Conservation (phyloP, 2,888 invertebrate species). For the Dorcus parallelipipedus region DNA sequence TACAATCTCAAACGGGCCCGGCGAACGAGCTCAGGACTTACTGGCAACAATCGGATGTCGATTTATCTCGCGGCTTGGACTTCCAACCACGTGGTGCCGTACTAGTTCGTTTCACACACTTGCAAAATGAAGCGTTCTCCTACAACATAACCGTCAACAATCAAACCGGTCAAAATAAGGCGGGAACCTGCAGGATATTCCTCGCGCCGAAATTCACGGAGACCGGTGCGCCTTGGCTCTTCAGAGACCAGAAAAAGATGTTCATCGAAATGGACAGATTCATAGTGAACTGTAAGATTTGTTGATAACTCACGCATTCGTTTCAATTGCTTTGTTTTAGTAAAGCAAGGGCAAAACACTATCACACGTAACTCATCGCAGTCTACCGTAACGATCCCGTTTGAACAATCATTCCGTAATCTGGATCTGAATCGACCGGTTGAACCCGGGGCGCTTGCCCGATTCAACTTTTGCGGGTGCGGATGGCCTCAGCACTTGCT, state of each 20-base stretch:
- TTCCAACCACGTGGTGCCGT: constrained; percentile 74
- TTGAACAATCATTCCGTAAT: constrained; percentile 75
- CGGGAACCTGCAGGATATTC: constrained; percentile 69
- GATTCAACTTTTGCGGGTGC: constrained; percentile 82
- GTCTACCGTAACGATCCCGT: constrained; percentile 80
- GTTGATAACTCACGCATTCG: background rate
- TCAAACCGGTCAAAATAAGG: constrained; percentile 51
- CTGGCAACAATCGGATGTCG: constrained; percentile 78
- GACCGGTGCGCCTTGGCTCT: constrained; percentile 57
- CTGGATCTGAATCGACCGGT: constrained; percentile 60
- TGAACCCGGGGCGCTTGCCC: constrained; percentile 52
- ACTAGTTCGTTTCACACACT: constrained; percentile 71
- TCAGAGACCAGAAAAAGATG: constrained; percentile 60
- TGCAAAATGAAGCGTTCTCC: constrained; percentile 70
- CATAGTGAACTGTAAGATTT: constrained; percentile 56
- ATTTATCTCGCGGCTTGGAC: constrained; percentile 77
- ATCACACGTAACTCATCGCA: constrained; percentile 64
- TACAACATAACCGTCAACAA: constrained; percentile 53
- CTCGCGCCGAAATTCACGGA: constrained; percentile 65
- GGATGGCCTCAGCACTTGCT: constrained; percentile 86
- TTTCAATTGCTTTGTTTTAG: constrained; percentile 41
- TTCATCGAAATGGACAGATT: constrained; percentile 77
- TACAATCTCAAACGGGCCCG: constrained; percentile 53
- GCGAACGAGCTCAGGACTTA: constrained; percentile 58
- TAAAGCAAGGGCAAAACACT: constrained; percentile 64